Conservation (phyloP, 2,113 vertebrate species). For the Periophthalmus modestus region DNA sequence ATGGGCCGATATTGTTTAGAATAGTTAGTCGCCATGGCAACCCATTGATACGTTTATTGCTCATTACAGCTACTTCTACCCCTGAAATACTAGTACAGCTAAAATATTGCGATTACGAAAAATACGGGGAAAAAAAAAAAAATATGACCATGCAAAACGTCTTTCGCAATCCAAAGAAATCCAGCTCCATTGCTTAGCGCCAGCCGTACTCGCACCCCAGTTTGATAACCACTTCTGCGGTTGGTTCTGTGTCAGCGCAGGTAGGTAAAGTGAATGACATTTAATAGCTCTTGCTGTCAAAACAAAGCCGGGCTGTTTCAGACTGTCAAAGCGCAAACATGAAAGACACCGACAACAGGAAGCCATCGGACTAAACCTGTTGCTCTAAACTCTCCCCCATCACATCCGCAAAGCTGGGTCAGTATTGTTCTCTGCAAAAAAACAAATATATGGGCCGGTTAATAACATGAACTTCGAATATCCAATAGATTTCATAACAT, state of each 20-base stretch:
- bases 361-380: not conserved
- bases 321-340: conserved; percentile 10
- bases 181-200: not conserved
- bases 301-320: conserved; percentile 32
- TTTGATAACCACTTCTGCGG: not conserved
- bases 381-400: not conserved
- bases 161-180: too few species aligned
- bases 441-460: not conserved
- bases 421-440: not conserved
- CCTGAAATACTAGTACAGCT: too few species aligned
- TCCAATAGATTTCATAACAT: too few species aligned
- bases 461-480: too few species aligned
- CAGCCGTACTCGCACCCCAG: not conserved
- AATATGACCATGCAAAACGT: too few species aligned
- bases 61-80: too few species aligned
- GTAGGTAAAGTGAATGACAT: conserved; percentile 20
- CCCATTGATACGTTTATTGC: too few species aligned
- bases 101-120: too few species aligned
- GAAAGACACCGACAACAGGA: conserved; percentile 16
- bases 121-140: too few species aligned
- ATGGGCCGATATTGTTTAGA: too few species aligned
- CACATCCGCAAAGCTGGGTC: conserved; percentile 19
- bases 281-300: conserved; percentile 12
- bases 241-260: conserved; percentile 5
- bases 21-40: too few species aligned